These are phyloP conservation scores for Myopa testacea DNA, from an alignment of 2,888 invertebrate genomes.

Conservation along the genomic window DNA sequence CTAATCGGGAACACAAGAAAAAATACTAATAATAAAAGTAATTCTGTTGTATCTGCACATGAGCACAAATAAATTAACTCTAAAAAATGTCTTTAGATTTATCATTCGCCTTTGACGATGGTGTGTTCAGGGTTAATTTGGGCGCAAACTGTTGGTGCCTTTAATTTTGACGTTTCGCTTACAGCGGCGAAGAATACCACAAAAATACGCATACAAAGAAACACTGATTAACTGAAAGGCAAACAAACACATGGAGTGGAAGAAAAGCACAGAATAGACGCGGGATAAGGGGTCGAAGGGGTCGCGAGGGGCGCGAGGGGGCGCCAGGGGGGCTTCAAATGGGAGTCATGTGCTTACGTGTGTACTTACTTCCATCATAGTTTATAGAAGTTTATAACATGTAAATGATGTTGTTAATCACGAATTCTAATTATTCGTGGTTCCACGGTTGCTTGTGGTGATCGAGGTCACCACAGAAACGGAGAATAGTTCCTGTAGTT, in stretches of 20 bases:
- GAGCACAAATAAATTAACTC: slow-evolving; percentile 22
- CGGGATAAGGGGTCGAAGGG: not conserved
- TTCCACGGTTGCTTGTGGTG: too few species aligned
- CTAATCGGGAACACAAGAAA: slow-evolving; percentile 1
- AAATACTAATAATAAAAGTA: not conserved
- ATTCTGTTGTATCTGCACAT: too few species aligned
- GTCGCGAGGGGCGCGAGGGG: not conserved
- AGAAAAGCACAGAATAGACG: not conserved
- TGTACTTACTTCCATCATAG: too few species aligned
- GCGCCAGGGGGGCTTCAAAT: too few species aligned
- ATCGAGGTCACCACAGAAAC: too few species aligned
- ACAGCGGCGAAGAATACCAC: slow-evolving; percentile 1
- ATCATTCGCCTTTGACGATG: slow-evolving; percentile 28
- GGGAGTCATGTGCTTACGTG: too few species aligned
- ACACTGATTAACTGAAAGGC: not conserved
- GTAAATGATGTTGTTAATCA: too few species aligned
- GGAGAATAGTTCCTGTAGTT: too few species aligned
- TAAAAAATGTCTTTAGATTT: slow-evolving; percentile 35
- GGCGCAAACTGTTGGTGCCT: slow-evolving; percentile 36
- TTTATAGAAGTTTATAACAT: too few species aligned
- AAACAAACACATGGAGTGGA: not conserved
- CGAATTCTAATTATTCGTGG: too few species aligned
- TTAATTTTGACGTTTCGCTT: slow-evolving; percentile 32
- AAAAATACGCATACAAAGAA: not conserved
- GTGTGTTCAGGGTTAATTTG: slow-evolving; percentile 37